These are phyloP conservation scores for Acipenser ruthenus DNA, from an alignment of 2,797 vertebrate species.

Conservation along the genomic window DNA sequence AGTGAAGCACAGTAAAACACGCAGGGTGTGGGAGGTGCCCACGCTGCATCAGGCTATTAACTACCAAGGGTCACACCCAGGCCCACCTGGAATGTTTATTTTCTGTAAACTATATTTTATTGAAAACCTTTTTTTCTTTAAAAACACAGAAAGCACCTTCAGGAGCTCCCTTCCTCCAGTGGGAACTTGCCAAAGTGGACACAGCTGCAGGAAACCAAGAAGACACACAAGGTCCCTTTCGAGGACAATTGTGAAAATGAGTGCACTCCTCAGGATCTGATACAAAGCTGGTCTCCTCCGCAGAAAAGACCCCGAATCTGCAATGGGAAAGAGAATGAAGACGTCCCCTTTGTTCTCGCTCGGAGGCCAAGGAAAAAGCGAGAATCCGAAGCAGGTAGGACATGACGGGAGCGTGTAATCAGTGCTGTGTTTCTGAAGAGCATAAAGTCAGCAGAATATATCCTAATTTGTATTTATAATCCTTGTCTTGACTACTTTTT, in stretches of 20 bases:
- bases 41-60: not conserved
- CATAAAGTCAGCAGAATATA: no score
- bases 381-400: constrained; percentile 23
- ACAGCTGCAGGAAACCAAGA: constrained; percentile 50
- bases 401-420: no score
- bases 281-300: constrained; percentile 53
- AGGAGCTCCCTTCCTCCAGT: constrained; percentile 7
- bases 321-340: constrained; percentile 63
- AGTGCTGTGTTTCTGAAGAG: no score
- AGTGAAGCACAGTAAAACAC: not conserved
- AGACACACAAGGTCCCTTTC: constrained; percentile 41
- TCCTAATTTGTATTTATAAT: no score
- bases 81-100: no score
- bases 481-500: no score
- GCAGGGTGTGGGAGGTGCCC: not conserved
- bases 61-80: not conserved
- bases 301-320: constrained; percentile 50
- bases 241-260: constrained; percentile 57
- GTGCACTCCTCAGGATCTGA: constrained; percentile 69
- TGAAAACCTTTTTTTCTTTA: no score
- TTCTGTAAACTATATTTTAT: no score
- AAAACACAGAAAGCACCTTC: no score
- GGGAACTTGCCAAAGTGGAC: constrained; percentile 55
- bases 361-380: constrained; percentile 57
- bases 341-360: constrained; percentile 59